Evolutionary conservation across 2,888 invertebrate genomes (phyloP).

Genomic region (Drosophila niveifrons): DNA sequence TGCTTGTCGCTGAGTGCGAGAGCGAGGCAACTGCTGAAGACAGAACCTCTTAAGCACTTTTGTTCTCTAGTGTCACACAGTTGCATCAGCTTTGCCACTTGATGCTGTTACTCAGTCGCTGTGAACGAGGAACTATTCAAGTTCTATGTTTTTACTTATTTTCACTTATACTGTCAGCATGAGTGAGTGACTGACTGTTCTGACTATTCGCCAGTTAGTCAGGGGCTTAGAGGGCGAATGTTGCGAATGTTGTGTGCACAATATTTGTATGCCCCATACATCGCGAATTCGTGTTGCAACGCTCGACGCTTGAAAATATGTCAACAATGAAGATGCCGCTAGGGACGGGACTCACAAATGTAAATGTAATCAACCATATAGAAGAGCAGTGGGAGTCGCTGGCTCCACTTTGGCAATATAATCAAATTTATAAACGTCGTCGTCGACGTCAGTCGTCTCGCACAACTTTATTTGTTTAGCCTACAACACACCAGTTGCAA

Average conservation of each 20-base stretch:
- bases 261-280: slow-evolving; percentile 28
- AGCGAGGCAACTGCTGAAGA: slow-evolving; percentile 25
- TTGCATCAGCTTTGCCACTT: slow-evolving; percentile 29
- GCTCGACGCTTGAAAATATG: slow-evolving; percentile 60
- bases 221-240: slow-evolving; percentile 7
- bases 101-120: not conserved
- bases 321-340: slow-evolving; percentile 51
- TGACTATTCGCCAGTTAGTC: slow-evolving; percentile 11
- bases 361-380: slow-evolving; percentile 44
- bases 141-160: slow-evolving; percentile 44
- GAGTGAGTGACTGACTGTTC: not conserved
- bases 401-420: slow-evolving; percentile 41
- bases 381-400: not conserved
- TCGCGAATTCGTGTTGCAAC: slow-evolving; percentile 53
- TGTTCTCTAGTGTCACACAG: slow-evolving; percentile 60
- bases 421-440: slow-evolving; percentile 55
- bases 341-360: slow-evolving; percentile 34
- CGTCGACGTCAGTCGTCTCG: slow-evolving; percentile 10
- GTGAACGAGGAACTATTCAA: slow-evolving; percentile 34
- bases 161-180: slow-evolving; percentile 4
- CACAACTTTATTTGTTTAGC: slow-evolving; percentile 44
- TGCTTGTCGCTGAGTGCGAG: not conserved
- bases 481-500: slow-evolving; percentile 19
- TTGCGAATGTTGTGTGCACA: slow-evolving; percentile 7
- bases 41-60: slow-evolving; percentile 66